phyloP scores from a whole-genome alignment of 2,797 vertebrate genomes.

The Poliocrania exsul region DNA sequence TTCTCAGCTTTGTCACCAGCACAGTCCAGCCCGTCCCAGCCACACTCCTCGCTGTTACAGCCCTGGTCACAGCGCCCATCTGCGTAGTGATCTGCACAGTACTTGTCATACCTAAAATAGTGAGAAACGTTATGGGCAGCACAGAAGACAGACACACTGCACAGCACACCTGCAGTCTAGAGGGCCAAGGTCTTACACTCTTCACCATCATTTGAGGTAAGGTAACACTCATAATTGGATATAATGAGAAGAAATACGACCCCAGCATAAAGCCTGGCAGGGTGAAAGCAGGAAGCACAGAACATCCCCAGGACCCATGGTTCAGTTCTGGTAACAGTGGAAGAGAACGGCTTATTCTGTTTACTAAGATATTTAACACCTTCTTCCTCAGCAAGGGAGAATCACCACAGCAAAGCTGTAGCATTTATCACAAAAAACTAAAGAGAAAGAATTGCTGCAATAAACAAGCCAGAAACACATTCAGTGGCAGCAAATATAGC shows the following conservation, averaged over 20 bases:
- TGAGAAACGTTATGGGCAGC: background rate
- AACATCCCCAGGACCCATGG: background rate
- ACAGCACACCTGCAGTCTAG: background rate
- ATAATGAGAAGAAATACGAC: background rate
- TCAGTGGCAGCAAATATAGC: background rate
- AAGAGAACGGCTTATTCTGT: background rate
- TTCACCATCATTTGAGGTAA: background rate
- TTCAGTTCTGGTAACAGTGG: background rate
- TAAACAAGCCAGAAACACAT: background rate
- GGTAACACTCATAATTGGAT: background rate
- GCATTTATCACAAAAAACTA: background rate
- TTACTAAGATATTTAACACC: background rate
- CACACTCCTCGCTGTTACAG: conserved; percentile 90
- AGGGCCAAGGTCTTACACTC: background rate
- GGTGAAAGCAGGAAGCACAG: background rate
- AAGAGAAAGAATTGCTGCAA: background rate
- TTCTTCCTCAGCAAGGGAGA: background rate
- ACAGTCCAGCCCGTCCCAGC: conserved; percentile 95
- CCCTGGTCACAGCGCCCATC: conserved; percentile 90
- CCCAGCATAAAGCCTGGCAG: background rate
- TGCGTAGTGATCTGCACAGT: conserved; percentile 89
- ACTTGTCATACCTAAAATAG: conserved; percentile 85
- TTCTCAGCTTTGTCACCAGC: conserved; percentile 77
- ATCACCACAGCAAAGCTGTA: background rate
- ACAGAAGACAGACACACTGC: background rate